Percentiles rank a stretch among this genome's conserved stretches.
These are phyloP conservation scores for Sesia bembeciformis DNA, from an alignment of 2,888 invertebrate genomes.

Conservation along the genomic window DNA sequence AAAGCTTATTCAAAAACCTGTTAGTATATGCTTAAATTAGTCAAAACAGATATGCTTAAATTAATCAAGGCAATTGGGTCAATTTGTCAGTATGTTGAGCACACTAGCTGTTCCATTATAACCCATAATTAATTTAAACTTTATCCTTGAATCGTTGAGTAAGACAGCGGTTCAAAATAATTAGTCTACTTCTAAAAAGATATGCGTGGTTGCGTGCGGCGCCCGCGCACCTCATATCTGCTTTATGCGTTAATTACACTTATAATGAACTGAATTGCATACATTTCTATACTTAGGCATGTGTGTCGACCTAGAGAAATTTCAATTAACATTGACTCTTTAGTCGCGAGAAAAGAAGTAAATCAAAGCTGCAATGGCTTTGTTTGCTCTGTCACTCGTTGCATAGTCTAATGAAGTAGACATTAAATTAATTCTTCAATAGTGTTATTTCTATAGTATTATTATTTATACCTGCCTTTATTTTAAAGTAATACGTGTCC, in stretches of 20 bases:
- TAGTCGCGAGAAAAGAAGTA: no score
- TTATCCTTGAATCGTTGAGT: conserved; percentile 46
- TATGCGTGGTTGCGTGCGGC: conserved; percentile 44
- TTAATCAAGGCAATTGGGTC: neutral
- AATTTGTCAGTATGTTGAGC: conserved; percentile 5
- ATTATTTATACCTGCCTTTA: neutral
- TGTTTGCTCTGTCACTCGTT: no score
- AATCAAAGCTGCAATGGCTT: no score
- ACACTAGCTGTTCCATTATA: conserved; percentile 6
- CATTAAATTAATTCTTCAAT: neutral
- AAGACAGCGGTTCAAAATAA: conserved; percentile 38
- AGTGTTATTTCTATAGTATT: conserved; percentile 18
- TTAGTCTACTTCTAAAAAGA: conserved; percentile 36
- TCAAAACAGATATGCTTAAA: neutral
- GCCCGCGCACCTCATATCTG: conserved; percentile 5
- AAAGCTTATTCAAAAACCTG: no score
- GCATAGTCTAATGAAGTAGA: no score
- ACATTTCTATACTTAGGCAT: no score
- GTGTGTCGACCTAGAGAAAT: no score
- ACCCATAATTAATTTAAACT: conserved; percentile 14
- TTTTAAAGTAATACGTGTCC: conserved; percentile 1
- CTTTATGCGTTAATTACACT: no score
- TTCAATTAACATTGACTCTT: no score
- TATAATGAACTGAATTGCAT: no score
- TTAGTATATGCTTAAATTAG: no score